Evolutionary conservation across 1,140 invertebrate genomes (phyloP).

Genomic region (Ooceraea biroi): DNA sequence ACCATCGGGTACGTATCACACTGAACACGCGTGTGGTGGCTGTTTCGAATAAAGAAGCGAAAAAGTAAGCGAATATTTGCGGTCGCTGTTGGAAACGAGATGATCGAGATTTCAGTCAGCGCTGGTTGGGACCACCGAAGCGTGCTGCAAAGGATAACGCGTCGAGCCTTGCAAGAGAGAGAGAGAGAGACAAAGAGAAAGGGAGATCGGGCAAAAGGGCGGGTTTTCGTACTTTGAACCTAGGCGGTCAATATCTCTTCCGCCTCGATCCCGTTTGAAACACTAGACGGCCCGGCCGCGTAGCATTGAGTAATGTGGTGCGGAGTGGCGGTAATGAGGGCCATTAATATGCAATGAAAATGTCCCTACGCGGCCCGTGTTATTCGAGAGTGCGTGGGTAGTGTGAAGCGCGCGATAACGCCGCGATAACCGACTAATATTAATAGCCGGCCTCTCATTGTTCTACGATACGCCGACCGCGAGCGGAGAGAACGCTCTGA

Average conservation of each 20-base stretch:
- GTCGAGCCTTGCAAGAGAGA: background rate
- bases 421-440: constrained; percentile 81
- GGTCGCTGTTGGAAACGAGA: too few relatives aligned
- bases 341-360: constrained; percentile 85
- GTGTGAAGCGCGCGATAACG: constrained; percentile 81
- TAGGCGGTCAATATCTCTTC: constrained; percentile 72
- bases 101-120: background rate
- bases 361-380: constrained; percentile 82
- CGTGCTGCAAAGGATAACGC: constrained; percentile 34
- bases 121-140: background rate
- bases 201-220: background rate
- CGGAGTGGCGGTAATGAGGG: constrained; percentile 82
- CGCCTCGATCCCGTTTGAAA: constrained; percentile 80
- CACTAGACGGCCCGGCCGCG: constrained; percentile 78
- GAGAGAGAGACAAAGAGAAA: constrained; percentile 9
- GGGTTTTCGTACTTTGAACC: constrained; percentile 63
- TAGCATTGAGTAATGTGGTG: constrained; percentile 85
- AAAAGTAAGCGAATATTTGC: constrained; percentile 2
- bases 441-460: constrained; percentile 80
- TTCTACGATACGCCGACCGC: constrained; percentile 70
- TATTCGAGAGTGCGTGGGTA: constrained; percentile 82
- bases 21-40: background rate
- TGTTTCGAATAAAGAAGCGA: constrained; percentile 6
- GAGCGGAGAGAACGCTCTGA: constrained; percentile 66
- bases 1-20: constrained; percentile 34